A percentile compares a stretch with the other conserved stretches of the same genome.
Conservation (phyloP, 2,888 invertebrate genomes). For the Drosophila hawaiiensis region DNA sequence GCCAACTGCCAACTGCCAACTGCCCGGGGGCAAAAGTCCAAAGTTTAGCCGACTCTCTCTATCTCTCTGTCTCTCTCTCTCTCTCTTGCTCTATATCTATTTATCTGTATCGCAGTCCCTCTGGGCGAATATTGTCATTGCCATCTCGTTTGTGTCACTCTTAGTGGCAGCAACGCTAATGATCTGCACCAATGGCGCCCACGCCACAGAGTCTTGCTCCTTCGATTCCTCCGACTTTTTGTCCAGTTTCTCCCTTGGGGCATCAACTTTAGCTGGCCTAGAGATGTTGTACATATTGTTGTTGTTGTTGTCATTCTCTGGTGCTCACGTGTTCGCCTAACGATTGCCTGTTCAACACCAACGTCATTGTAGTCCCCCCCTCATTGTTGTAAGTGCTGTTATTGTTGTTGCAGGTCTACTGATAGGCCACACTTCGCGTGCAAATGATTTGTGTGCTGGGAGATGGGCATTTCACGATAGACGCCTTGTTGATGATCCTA, state of each 20-base stretch:
- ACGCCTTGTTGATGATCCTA: conserved; percentile 9
- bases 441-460: conserved; percentile 26
- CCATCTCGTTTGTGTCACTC: conserved; percentile 55
- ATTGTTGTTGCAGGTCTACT: background rate
- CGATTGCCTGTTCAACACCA: conserved; percentile 20
- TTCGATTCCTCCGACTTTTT: background rate
- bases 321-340: conserved; percentile 40
- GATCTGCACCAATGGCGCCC: conserved; percentile 75
- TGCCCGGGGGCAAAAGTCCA: conserved; percentile 45
- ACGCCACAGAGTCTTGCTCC: conserved; percentile 46
- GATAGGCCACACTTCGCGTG: conserved; percentile 17
- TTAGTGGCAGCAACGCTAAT: conserved; percentile 63
- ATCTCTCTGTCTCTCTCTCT: background rate
- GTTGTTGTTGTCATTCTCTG: conserved; percentile 12
- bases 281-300: conserved; percentile 7
- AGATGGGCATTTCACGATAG: conserved; percentile 17
- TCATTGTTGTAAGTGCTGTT: background rate
- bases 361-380: conserved; percentile 18
- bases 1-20: conserved; percentile 31
- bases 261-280: conserved; percentile 37
- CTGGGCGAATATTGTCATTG: conserved; percentile 40
- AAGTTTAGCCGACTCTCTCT: conserved; percentile 29
- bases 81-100: background rate
- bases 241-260: conserved; percentile 16
- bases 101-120: conserved; percentile 1